phyloP scores from a whole-genome alignment of 1,140 invertebrate species.

The Belonocnema kinseyi region DNA sequence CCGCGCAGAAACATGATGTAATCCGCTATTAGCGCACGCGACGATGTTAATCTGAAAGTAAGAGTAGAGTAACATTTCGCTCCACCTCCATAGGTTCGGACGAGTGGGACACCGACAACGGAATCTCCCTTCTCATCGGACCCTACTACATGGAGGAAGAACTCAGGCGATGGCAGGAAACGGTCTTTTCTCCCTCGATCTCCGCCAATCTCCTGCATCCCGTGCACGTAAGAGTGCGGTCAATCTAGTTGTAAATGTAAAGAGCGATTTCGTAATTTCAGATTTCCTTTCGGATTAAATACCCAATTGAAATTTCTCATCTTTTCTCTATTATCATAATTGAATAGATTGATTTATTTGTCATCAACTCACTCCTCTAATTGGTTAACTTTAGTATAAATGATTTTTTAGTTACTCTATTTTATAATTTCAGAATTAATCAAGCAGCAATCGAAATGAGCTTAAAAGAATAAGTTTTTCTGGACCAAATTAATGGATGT shows the following conservation, averaged over 20 bases:
- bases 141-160: conserved; percentile 27
- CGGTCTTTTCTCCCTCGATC: conserved; percentile 29
- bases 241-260: conserved; percentile 29
- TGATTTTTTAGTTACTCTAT: no score
- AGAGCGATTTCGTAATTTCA: conserved; percentile 30
- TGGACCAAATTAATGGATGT: no score
- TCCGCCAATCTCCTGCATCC: conserved; percentile 20
- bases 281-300: conserved; percentile 18
- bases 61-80: conserved; percentile 55
- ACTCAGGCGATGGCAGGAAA: conserved; percentile 29
- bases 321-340: not conserved
- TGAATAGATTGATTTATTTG: no score
- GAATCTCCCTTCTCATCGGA: conserved; percentile 14
- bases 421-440: no score
- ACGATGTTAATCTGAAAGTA: conserved; percentile 46
- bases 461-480: no score
- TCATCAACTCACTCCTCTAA: no score
- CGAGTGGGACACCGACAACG: not conserved
- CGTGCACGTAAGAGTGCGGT: conserved; percentile 27
- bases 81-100: not conserved
- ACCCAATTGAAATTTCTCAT: not conserved
- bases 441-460: no score
- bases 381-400: no score
- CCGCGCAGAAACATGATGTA: conserved; percentile 50
- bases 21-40: conserved; percentile 56